Evolutionary conservation across 2,888 invertebrate genomes (phyloP).

Genomic region (Keiferia lycopersicella): DNA sequence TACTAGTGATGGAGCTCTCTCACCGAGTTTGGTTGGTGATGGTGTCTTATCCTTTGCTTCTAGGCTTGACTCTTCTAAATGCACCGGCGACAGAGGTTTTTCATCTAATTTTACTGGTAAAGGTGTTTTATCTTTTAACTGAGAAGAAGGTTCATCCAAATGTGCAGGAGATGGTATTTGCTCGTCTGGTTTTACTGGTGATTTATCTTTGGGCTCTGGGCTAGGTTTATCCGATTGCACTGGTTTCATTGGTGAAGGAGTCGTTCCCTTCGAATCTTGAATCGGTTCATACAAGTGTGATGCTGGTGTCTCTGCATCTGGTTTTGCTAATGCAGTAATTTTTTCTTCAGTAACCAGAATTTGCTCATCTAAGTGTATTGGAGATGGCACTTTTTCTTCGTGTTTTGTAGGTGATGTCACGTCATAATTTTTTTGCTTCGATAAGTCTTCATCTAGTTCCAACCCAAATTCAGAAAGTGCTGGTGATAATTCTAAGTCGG

Average conservation of each 20-base stretch:
- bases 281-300: not conserved
- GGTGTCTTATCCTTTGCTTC: not conserved
- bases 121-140: no score
- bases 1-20: not conserved
- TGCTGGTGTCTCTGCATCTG: not conserved
- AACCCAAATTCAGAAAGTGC: not conserved
- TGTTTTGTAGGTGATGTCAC: constrained; percentile 22
- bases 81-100: not conserved
- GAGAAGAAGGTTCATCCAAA: not conserved
- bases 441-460: not conserved
- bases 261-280: constrained; percentile 17
- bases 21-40: not conserved
- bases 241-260: not conserved
- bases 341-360: not conserved
- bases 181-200: constrained; percentile 5
- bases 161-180: not conserved
- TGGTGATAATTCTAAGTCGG: constrained; percentile 19
- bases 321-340: not conserved
- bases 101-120: not conserved
- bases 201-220: constrained; percentile 25
- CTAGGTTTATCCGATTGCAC: not conserved
- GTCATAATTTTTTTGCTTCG: constrained; percentile 14
- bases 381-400: not conserved
- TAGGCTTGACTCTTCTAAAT: not conserved
- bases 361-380: not conserved